Conservation (phyloP, 2,888 invertebrate genomes). For the Eupithecia tripunctaria region DNA sequence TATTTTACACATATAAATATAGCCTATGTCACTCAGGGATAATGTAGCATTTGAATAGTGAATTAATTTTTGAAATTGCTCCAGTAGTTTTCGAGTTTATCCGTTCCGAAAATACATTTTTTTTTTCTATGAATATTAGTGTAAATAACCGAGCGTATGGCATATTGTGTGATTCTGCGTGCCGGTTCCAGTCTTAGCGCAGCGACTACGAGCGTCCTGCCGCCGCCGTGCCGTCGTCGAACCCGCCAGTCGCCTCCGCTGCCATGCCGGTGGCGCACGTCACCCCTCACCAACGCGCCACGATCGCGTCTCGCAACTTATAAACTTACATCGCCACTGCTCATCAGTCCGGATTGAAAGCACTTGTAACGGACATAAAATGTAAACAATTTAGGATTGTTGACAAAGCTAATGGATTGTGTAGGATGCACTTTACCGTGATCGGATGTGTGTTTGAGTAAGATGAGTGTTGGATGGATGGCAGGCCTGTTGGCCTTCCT, state of each 20-base stretch:
- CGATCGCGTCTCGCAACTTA: slow-evolving; percentile 75
- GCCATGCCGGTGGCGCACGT: slow-evolving; percentile 77
- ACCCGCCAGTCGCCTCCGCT: slow-evolving; percentile 68
- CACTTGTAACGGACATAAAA: slow-evolving; percentile 32
- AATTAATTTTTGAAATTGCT: too few relatives aligned
- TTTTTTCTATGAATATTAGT: too few relatives aligned
- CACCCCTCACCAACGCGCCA: slow-evolving; percentile 60
- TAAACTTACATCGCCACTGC: slow-evolving; percentile 56
- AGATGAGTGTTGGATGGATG: slow-evolving; percentile 66
- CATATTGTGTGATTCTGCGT: slow-evolving; percentile 31
- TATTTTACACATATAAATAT: too few relatives aligned
- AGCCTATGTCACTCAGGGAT: too few relatives aligned
- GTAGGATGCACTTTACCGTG: background rate
- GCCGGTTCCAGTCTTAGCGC: slow-evolving; percentile 51
- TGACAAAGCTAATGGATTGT: slow-evolving; percentile 62
- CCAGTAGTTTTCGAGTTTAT: too few relatives aligned
- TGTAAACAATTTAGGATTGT: slow-evolving; percentile 77
- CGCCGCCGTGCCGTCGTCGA: background rate
- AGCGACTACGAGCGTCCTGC: background rate
- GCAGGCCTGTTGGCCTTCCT: slow-evolving; percentile 67
- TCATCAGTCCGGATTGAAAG: slow-evolving; percentile 7
- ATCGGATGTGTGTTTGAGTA: slow-evolving; percentile 37
- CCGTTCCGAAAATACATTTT: too few relatives aligned
- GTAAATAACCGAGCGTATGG: slow-evolving; percentile 1
- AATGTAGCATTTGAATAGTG: too few relatives aligned